These are phyloP conservation scores for Anas bernieri DNA, from an alignment of 2,797 vertebrate species.

Conservation along the genomic window DNA sequence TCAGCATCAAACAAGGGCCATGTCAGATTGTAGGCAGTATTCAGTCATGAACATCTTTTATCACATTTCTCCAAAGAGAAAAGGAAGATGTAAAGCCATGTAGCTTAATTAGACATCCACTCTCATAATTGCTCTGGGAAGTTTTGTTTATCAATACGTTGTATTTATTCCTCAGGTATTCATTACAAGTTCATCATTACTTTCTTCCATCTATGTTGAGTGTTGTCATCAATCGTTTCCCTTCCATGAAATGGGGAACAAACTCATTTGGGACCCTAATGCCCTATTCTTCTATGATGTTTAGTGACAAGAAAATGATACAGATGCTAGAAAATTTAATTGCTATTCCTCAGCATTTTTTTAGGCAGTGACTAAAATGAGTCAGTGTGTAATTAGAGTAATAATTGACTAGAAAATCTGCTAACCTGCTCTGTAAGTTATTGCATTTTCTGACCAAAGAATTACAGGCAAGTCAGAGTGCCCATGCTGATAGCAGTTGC, in stretches of 20 bases:
- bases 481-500: not conserved
- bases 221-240: not conserved
- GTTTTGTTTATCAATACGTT: not conserved
- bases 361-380: not conserved
- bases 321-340: not conserved
- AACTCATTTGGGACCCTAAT: not conserved
- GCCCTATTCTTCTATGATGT: not conserved
- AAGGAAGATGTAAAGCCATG: not conserved
- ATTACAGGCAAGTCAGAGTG: not conserved
- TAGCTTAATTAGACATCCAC: not conserved
- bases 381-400: not conserved
- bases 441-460: not conserved
- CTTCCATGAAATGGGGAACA: not conserved
- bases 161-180: constrained; percentile 14
- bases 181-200: not conserved
- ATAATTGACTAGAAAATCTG: constrained; percentile 3
- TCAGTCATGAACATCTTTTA: not conserved
- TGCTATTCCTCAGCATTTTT: not conserved
- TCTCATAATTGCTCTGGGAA: not conserved
- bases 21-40: not conserved
- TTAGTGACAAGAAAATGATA: not conserved
- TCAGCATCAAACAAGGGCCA: not conserved
- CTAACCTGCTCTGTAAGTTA: not conserved
- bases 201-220: constrained; percentile 15
- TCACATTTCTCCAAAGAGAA: not conserved